Evolutionary conservation across 2,888 invertebrate species (phyloP), one percentile per base, ranked within the genome.

Genomic region (Plebejus argus): DNA sequence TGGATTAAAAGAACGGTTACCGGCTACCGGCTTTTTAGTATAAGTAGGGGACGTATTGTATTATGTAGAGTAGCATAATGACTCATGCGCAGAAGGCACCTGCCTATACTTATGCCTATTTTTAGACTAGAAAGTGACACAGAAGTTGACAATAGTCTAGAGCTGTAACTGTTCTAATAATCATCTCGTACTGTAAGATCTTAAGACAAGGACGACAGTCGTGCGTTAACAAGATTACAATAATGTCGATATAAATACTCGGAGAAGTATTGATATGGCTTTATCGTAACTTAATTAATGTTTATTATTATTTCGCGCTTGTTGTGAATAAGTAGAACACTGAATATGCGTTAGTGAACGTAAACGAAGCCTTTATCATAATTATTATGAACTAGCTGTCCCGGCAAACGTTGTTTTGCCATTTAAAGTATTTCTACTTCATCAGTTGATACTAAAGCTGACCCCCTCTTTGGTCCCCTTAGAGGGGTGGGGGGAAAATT

Each of bases 241-340:
- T 33, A 33, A 18, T 33, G 33, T 66, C 66, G 33, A 66, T 66
- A 66, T 66, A 33, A 66, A 33, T 66, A 66, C 66, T 6, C 23
- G 12, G 66, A 28, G 66, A 33, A 66, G 66, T 66, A 66, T 33
- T 33, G 61, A 66, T 66, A 66, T 66, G 66, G 66, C 66, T 66
- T 66, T 66, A 66, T 33, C 66, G 66, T 66, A 66, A 66, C 15
- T 66, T 28, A 66, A 66, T 66, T 66, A 66, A 28, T 28, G 28
- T 66, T 66, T 66, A 18, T 33, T 58, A 20, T 20, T 66, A 66
- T 66, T 66, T 61, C 3, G 66, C 61, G 5, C 28, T 66, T 12
- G 18, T 23, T 23, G 28, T 23, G 58, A 66, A 66, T 23, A 66
- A 23, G 61, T 20, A 1, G 23, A 66, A 4, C 23, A 58, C n/a